Evolutionary conservation across 2,888 invertebrate species (phyloP).

Genomic region (Kryphioiulus occultus): DNA sequence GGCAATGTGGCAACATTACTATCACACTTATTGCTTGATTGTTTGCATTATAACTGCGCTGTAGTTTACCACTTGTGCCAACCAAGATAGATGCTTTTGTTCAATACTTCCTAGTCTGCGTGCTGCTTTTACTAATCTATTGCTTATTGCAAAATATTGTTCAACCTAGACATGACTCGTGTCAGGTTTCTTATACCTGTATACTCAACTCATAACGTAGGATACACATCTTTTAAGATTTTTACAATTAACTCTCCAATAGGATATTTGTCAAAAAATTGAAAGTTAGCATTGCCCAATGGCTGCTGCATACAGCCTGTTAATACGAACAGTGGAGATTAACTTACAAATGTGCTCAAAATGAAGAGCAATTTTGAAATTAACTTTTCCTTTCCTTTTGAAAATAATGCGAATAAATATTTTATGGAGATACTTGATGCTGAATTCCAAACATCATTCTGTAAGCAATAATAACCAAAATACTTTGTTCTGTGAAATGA

Average conservation of each 20-base stretch:
- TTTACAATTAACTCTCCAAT: not conserved
- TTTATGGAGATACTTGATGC: too few species aligned
- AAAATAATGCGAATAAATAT: not conserved
- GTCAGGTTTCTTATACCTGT: not conserved
- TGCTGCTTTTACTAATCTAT: constrained; percentile 44
- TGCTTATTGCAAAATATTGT: not conserved
- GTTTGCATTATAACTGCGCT: constrained; percentile 40
- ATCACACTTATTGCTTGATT: constrained; percentile 43
- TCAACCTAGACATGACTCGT: not conserved
- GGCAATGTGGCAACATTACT: constrained; percentile 36
- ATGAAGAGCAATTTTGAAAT: not conserved
- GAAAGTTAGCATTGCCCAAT: not conserved
- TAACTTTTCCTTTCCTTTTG: not conserved
- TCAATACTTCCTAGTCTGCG: constrained; percentile 28
- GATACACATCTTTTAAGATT: not conserved
- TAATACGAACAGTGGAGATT: not conserved
- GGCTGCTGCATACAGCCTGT: not conserved
- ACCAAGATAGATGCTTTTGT: constrained; percentile 41
- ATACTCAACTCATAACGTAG: not conserved
- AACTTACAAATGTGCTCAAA: not conserved
- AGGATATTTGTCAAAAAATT: not conserved
- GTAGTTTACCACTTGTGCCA: constrained; percentile 40
- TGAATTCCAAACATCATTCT: too few species aligned
- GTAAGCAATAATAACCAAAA: too few species aligned
- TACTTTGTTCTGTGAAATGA: too few species aligned